Percentiles rank a stretch among this genome's conserved stretches.
Conservation (phyloP, 2,113 vertebrate species). For the Passer montanus region DNA sequence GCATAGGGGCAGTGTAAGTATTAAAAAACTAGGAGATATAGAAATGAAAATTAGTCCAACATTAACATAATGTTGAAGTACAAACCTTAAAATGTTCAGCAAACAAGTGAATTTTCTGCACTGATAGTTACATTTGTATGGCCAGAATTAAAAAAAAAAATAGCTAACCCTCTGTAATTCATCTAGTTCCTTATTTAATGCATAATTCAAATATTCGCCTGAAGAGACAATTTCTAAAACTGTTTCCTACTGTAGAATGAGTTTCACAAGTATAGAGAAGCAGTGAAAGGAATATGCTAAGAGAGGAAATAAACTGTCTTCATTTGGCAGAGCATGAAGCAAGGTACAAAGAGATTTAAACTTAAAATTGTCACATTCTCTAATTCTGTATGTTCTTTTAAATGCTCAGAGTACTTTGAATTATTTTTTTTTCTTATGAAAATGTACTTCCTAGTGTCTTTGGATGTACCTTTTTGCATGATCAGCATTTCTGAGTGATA, state of each 20-base stretch:
- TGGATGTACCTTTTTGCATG: neutral
- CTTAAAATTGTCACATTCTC: neutral
- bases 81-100: neutral
- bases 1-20: neutral
- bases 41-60: neutral
- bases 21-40: neutral
- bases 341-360: neutral
- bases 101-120: neutral
- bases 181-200: neutral
- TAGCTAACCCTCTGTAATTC: neutral
- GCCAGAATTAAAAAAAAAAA: neutral
- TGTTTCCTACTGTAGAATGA: neutral
- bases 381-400: neutral
- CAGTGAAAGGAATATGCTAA: neutral
- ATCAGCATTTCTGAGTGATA: neutral
- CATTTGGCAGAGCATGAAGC: neutral
- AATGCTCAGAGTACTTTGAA: neutral
- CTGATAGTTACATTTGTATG: neutral
- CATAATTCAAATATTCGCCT: neutral
- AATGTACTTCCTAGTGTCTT: neutral
- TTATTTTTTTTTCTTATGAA: neutral
- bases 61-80: neutral
- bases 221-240: neutral
- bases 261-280: neutral
- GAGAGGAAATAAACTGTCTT: neutral